A percentile compares a stretch with the other conserved stretches of the same genome.
These are phyloP conservation scores for Condylura cristata DNA, from an alignment of 2,113 vertebrate genomes.

Conservation along the genomic window DNA sequence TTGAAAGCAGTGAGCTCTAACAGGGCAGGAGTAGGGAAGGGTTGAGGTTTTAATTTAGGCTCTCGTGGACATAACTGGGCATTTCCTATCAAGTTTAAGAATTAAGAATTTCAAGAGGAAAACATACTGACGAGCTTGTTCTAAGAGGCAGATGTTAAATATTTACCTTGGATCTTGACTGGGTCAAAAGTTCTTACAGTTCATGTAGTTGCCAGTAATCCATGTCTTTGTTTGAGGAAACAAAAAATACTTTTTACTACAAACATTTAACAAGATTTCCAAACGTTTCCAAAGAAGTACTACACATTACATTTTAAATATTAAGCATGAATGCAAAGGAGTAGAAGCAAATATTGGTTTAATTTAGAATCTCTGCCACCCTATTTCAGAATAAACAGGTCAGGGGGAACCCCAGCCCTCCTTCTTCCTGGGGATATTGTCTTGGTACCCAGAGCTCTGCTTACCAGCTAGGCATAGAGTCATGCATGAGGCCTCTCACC, in stretches of 20 bases:
- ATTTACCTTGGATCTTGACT: not conserved
- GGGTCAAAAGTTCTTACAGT: not conserved
- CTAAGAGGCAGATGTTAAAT: not conserved
- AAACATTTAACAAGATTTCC: not conserved
- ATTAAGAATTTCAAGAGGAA: not conserved
- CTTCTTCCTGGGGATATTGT: too few species aligned
- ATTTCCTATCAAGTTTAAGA: not conserved
- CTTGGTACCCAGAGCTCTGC: too few species aligned
- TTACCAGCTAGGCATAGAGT: too few species aligned
- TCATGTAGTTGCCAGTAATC: not conserved
- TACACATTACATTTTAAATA: not conserved
- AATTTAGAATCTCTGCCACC: not conserved
- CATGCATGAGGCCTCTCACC: too few species aligned
- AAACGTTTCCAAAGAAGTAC: not conserved
- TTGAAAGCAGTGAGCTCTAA: not conserved
- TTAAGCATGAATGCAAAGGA: not conserved
- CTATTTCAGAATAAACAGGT: not conserved
- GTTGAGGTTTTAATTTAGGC: not conserved
- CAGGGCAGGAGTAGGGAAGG: not conserved
- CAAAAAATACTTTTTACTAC: not conserved
- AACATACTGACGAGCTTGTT: not conserved
- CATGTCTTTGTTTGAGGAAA: not conserved
- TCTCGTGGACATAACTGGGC: not conserved
- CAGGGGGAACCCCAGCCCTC: too few species aligned
- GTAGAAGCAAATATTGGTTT: not conserved